Evolutionary conservation across 1,140 invertebrate genomes (phyloP).

Genomic region (Doryteuthis pealeii): DNA sequence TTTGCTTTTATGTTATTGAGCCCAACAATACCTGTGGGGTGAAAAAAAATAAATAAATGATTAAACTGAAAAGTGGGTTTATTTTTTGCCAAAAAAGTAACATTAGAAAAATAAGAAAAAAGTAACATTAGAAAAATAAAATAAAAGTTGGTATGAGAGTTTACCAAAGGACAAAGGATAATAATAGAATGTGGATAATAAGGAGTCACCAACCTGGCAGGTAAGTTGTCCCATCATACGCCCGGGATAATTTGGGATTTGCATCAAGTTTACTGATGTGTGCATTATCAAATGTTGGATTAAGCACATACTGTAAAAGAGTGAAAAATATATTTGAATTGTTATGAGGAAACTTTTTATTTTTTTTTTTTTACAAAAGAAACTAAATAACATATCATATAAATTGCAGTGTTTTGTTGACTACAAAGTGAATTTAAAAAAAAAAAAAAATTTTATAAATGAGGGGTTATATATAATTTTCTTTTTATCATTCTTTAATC

Average conservation of each 20-base stretch:
- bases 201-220: slow-evolving; percentile 69
- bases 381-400: no score
- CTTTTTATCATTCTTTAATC: no score
- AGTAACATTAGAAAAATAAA: background rate
- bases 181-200: background rate
- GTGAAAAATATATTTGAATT: slow-evolving; percentile 20
- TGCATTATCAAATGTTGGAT: slow-evolving; percentile 88
- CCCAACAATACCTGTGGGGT: slow-evolving; percentile 75
- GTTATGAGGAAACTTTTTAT: no score
- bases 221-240: slow-evolving; percentile 96
- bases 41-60: slow-evolving; percentile 11
- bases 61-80: no score
- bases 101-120: background rate
- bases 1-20: slow-evolving; percentile 94
- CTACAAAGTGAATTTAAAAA: no score
- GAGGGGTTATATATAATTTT: no score
- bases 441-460: no score
- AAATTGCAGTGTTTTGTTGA: no score
- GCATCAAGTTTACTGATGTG: slow-evolving; percentile 81
- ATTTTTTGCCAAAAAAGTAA: no score
- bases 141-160: background rate
- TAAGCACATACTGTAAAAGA: slow-evolving; percentile 80
- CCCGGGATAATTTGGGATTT: slow-evolving; percentile 84
- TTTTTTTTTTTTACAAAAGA: no score
- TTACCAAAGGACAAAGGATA: background rate